phyloP scores from a whole-genome alignment of 1,140 invertebrate genomes.

The Drosophila bifasciata region DNA sequence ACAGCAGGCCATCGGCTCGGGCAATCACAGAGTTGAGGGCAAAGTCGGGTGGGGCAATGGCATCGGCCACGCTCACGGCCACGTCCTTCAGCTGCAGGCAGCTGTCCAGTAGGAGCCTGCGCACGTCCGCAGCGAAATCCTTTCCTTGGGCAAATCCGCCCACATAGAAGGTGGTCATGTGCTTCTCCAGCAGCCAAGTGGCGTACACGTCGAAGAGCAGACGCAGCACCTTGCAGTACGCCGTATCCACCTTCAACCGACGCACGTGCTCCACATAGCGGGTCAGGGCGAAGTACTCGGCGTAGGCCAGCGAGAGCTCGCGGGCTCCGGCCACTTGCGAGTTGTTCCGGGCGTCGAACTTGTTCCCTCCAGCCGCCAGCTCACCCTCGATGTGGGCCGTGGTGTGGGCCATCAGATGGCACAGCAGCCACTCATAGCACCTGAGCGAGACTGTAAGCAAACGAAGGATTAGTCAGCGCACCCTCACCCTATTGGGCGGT shows the following conservation, averaged over 20 bases:
- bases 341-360: slow-evolving; percentile 91
- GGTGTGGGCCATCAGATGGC: slow-evolving; percentile 90
- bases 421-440: slow-evolving; percentile 93
- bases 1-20: slow-evolving; percentile 92
- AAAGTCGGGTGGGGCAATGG: slow-evolving; percentile 94
- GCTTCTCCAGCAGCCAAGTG: slow-evolving; percentile 89
- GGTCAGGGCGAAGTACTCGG: slow-evolving; percentile 88
- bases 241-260: slow-evolving; percentile 83
- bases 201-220: slow-evolving; percentile 90
- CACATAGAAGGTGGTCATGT: slow-evolving; percentile 90
- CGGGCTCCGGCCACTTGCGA: slow-evolving; percentile 92
- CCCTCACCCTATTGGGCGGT: neutral
- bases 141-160: slow-evolving; percentile 87
- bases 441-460: slow-evolving; percentile 88
- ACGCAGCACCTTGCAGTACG: slow-evolving; percentile 86
- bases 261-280: slow-evolving; percentile 86
- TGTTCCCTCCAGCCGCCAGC: slow-evolving; percentile 86
- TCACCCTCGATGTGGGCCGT: slow-evolving; percentile 87
- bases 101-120: slow-evolving; percentile 88
- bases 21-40: slow-evolving; percentile 94
- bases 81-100: slow-evolving; percentile 90
- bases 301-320: slow-evolving; percentile 90
- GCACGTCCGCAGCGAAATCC: slow-evolving; percentile 85
- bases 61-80: slow-evolving; percentile 92
- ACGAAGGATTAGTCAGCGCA: neutral